Conservation (phyloP, 2,797 vertebrate genomes). For the Karalla daura region DNA sequence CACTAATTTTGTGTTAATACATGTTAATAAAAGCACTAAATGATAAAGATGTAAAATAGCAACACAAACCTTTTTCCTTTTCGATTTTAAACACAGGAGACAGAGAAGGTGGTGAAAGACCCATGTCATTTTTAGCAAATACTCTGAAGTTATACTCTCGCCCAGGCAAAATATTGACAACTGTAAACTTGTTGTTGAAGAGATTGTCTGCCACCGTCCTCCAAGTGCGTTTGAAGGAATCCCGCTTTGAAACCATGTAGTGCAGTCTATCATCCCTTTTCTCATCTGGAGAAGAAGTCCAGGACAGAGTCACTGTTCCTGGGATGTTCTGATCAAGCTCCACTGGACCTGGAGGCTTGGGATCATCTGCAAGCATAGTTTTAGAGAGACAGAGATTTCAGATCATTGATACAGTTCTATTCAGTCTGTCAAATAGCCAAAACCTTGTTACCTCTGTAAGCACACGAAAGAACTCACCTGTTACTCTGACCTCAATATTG, state of each 20-base stretch:
- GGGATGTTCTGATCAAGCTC: constrained; percentile 86
- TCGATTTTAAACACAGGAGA: constrained; percentile 83
- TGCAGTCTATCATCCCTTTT: constrained; percentile 83
- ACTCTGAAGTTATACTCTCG: constrained; percentile 90
- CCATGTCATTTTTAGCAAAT: constrained; percentile 90
- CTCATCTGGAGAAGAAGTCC: constrained; percentile 91
- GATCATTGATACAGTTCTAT: neutral
- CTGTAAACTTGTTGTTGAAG: constrained; percentile 91
- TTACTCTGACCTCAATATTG: constrained; percentile 86
- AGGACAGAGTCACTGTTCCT: constrained; percentile 88
- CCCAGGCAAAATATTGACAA: constrained; percentile 85
- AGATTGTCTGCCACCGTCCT: constrained; percentile 83
- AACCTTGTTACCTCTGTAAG: no score
- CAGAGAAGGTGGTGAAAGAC: constrained; percentile 85
- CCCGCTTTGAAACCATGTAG: constrained; percentile 87
- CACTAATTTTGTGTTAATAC: no score
- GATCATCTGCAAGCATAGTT: constrained; percentile 81
- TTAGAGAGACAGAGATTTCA: neutral
- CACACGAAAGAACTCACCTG: constrained; percentile 81
- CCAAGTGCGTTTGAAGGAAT: constrained; percentile 86
- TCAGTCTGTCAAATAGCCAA: no score
- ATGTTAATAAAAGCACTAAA: neutral
- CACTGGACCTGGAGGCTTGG: constrained; percentile 88
- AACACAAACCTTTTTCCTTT: constrained; percentile 84
- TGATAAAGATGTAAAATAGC: neutral